phyloP scores from a whole-genome alignment of 2,888 invertebrate species.

The Pyrrhosoma nymphula region DNA sequence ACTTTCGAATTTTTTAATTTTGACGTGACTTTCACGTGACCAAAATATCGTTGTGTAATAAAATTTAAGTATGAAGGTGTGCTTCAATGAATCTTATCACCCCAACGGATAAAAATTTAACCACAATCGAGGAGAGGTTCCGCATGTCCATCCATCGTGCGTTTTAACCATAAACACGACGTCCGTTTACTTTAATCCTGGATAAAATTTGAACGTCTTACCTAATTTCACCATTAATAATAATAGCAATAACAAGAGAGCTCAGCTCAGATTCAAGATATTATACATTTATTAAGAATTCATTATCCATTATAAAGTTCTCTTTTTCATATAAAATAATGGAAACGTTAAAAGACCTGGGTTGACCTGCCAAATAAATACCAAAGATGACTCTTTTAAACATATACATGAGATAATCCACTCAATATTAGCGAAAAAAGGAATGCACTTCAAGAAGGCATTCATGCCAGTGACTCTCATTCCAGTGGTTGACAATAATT shows the following conservation, averaged over 20 bases:
- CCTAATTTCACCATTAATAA: not conserved
- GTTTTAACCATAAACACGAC: not conserved
- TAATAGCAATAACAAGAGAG: constrained; percentile 18
- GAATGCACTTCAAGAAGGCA: not conserved
- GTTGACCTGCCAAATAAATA: not conserved
- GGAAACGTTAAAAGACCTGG: not conserved
- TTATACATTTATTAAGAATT: constrained; percentile 19
- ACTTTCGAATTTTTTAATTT: not conserved
- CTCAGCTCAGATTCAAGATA: constrained; percentile 11
- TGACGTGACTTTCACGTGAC: not conserved
- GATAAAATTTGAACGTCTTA: not conserved
- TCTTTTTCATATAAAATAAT: constrained; percentile 34
- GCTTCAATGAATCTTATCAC: too few species aligned
- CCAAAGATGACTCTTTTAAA: not conserved
- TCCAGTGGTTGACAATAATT: not conserved
- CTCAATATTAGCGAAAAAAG: not conserved
- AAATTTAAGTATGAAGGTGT: not conserved
- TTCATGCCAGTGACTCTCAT: not conserved
- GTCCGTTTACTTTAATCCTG: not conserved
- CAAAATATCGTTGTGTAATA: not conserved
- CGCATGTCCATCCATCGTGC: not conserved
- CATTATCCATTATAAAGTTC: constrained; percentile 27
- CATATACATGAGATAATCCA: not conserved
- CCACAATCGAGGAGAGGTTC: too few species aligned
- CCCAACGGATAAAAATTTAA: too few species aligned